Evolutionary conservation across 92 coral and sea anemone genomes (phyloP).

Genomic region (Siderastrea radians): DNA sequence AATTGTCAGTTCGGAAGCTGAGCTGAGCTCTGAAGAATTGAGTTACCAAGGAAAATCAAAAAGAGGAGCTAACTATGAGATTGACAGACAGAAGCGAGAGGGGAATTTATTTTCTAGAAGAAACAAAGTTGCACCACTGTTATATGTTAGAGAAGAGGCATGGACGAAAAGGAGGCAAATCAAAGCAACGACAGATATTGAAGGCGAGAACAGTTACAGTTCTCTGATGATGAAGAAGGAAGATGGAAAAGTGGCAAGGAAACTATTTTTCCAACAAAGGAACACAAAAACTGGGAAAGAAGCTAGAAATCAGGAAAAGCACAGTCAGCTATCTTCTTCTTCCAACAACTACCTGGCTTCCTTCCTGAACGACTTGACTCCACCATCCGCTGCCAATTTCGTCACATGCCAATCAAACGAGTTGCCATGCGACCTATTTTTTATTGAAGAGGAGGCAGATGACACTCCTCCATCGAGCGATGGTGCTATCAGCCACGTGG

Average conservation of each 20-base stretch:
- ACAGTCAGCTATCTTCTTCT: neutral
- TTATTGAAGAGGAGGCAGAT: neutral
- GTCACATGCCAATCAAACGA: constrained; percentile 7
- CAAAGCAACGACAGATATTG: neutral
- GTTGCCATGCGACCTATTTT: constrained; percentile 6
- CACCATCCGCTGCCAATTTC: neutral
- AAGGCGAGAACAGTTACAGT: neutral
- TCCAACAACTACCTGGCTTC: neutral
- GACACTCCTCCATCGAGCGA: neutral
- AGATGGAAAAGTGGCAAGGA: neutral
- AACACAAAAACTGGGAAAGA: neutral
- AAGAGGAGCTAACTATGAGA: neutral
- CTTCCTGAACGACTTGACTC: neutral
- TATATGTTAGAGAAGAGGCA: neutral
- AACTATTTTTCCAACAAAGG: neutral
- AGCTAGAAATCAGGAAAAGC: neutral
- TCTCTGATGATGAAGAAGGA: neutral
- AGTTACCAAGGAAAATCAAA: neutral
- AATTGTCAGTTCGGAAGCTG: neutral
- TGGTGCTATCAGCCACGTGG: neutral
- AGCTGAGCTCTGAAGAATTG: neutral
- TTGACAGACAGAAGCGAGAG: neutral
- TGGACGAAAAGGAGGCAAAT: neutral
- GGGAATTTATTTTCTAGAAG: neutral
- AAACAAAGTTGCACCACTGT: neutral